Evolutionary conservation across 2,113 vertebrate species (phyloP), one percentile per base, ranked within the genome.

Genomic region (Ageneiosus marmoratus): DNA sequence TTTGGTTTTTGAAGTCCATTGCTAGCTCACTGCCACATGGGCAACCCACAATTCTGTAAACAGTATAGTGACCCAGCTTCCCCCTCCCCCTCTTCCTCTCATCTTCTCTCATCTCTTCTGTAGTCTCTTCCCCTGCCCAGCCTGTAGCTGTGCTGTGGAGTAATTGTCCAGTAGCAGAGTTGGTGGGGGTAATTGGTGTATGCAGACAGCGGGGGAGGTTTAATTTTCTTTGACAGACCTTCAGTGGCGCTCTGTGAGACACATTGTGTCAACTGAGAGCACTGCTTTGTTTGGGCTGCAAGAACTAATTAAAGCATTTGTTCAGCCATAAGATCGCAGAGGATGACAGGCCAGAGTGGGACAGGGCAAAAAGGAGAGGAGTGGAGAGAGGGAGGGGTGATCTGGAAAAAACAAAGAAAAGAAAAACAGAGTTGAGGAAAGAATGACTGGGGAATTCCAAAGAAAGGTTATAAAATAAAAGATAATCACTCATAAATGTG

Each of bases 301-400:
- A 81, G 88, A 91, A 91, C 92, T 94, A 94, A 95, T 94, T 92
- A 94, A 92, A 90, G 89, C 91, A 92, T 92, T 93, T 91, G 92
- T 88, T 93, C 86, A 89, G 90, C 86, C 81, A 81, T 27, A 79
- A 72, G 89, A 85, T 85, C 51, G 51, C 37, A 77, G 55, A 79
- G 53, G 75, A 48, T 78, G 81, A 74, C 34, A 65, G 80, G 60
- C 44, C 37, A 63, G 63, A 72, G 76, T 46, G 50, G 73, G 88
- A 89, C 84, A 85, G 82, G 78, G n/a, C 56, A 51, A 18, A 44
- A 53, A 37, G 50, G 73, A 73, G 15, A 32, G 58, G 41, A 77
- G n/a, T 16, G 16, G 5, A 46, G 4, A 60, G 13, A 48, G 15
- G 79, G 1, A 32, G 34, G 79, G 51, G 3, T 55, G 56, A 20